These are phyloP conservation scores for Scalopus aquaticus DNA, from an alignment of 2,113 vertebrate genomes.

Conservation along the genomic window DNA sequence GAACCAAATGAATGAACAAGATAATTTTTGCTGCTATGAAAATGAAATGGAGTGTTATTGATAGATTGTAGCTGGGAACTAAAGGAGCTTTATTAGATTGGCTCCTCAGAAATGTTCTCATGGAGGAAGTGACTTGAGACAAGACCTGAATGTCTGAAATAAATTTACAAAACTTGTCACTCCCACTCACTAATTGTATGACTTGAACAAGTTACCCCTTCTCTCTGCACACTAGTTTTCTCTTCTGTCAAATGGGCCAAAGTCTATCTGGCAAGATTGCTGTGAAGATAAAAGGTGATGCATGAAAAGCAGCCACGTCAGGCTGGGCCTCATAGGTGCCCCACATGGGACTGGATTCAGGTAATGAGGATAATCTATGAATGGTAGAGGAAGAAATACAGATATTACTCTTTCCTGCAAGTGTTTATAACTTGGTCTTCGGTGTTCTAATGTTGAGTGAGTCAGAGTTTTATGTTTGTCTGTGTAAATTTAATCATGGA, in stretches of 20 bases:
- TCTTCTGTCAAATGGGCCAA: neutral
- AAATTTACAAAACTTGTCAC: neutral
- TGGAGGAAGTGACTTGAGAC: neutral
- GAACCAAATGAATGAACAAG: neutral
- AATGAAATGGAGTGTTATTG: neutral
- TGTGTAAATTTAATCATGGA: neutral
- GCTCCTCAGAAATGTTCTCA: neutral
- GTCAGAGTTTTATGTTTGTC: slow-evolving; percentile 37
- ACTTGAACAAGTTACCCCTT: neutral
- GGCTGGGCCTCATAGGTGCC: neutral
- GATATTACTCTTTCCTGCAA: neutral
- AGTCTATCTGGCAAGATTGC: neutral
- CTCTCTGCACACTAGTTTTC: neutral
- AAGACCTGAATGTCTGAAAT: neutral
- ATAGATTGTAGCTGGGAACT: neutral
- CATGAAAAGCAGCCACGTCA: neutral
- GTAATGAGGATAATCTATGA: neutral
- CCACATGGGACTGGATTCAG: neutral
- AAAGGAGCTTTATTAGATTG: neutral
- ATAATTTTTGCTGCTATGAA: slow-evolving; percentile 11
- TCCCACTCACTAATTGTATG: neutral
- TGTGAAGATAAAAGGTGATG: neutral
- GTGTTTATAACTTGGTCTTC: slow-evolving; percentile 17
- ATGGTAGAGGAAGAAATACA: neutral
- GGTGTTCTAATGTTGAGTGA: slow-evolving; percentile 15